phyloP scores from a whole-genome alignment of 2,797 vertebrate species.

The Malurus leucopterus region DNA sequence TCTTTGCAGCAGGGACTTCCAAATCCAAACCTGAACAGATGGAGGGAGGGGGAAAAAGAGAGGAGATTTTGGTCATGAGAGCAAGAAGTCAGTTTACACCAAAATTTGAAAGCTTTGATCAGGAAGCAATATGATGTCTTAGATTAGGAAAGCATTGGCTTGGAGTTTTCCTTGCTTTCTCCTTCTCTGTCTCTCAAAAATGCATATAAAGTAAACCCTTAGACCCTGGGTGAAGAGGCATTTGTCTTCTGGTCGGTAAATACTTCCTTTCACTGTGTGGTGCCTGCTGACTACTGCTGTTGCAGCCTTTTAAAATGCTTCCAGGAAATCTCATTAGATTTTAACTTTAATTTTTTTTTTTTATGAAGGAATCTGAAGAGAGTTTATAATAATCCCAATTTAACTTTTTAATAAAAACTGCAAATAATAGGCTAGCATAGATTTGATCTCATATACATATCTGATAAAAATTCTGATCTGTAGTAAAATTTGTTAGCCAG shows the following conservation, averaged over 20 bases:
- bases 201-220: background rate
- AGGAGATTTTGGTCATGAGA: background rate
- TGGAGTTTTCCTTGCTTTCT: background rate
- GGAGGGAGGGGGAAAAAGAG: background rate
- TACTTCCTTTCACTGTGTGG: background rate
- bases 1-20: background rate
- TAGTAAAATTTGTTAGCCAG: background rate
- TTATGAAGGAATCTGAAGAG: constrained; percentile 12
- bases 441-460: constrained; percentile 25
- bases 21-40: background rate
- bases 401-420: constrained; percentile 48
- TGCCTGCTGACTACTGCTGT: background rate
- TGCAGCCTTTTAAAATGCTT: constrained; percentile 32
- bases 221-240: background rate
- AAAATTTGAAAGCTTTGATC: constrained; percentile 6
- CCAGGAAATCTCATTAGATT: background rate
- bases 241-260: constrained; percentile 14
- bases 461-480: constrained; percentile 19
- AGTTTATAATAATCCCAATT: constrained; percentile 4
- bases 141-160: background rate
- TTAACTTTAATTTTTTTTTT: background rate
- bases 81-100: background rate
- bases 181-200: background rate
- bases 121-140: background rate
- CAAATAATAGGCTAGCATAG: constrained; percentile 5